Conservation (phyloP, 2,888 invertebrate genomes). For the Aleiodes leptofemur region DNA sequence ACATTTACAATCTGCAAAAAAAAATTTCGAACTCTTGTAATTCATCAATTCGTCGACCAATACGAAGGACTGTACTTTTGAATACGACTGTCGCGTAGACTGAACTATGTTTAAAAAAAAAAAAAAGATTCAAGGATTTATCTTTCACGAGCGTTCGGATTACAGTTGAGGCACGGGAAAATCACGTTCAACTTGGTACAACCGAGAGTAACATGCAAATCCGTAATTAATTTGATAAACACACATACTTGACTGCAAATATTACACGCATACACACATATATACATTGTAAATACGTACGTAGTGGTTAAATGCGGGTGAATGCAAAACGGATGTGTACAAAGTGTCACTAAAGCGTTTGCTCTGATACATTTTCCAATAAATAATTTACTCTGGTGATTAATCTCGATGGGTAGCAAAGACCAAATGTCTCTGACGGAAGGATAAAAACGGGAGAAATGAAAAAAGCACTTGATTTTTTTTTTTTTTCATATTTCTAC, state of each 20-base stretch:
- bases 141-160: conserved; percentile 23
- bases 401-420: conserved; percentile 40
- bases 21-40: no score
- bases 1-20: no score
- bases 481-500: not conserved
- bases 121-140: conserved; percentile 8
- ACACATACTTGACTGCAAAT: conserved; percentile 45
- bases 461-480: no score
- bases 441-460: conserved; percentile 47
- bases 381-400: conserved; percentile 61
- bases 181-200: conserved; percentile 11
- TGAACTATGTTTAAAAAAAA: not conserved
- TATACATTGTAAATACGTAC: conserved; percentile 9
- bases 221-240: conserved; percentile 62
- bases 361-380: conserved; percentile 57
- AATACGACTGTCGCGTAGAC: no score
- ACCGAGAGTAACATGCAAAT: conserved; percentile 56
- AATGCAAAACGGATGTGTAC: conserved; percentile 45
- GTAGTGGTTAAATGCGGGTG: conserved; percentile 7
- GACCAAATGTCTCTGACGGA: not conserved
- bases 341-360: conserved; percentile 45
- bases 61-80: no score
- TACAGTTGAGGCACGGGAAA: not conserved
- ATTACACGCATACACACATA: conserved; percentile 25
- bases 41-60: no score